A percentile compares a stretch with the other conserved stretches of the same genome.
phyloP scores from a whole-genome alignment of 2,113 vertebrate genomes.

The Pipa parva region DNA sequence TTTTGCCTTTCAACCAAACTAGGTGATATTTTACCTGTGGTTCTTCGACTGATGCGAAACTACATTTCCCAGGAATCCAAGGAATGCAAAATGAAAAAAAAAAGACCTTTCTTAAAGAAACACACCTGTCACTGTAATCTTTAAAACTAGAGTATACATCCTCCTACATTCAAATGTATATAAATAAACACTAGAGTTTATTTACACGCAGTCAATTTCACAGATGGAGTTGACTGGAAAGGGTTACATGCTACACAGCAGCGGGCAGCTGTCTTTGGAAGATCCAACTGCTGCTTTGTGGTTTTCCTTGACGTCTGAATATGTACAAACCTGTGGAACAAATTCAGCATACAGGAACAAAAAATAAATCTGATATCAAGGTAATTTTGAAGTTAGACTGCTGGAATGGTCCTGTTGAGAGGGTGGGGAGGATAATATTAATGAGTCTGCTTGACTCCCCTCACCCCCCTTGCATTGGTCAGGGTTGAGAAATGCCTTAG shows the following conservation, averaged over 20 bases:
- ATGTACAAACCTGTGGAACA: slow-evolving; percentile 34
- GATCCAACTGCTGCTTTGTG: slow-evolving; percentile 20
- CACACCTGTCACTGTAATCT: too few relatives aligned
- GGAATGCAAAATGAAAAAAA: too few relatives aligned
- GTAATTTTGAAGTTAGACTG: slow-evolving; percentile 23
- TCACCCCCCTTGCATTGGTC: slow-evolving; percentile 18
- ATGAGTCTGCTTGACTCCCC: slow-evolving; percentile 11
- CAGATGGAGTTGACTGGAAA: background rate
- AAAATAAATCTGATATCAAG: slow-evolving; percentile 41
- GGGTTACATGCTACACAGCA: background rate
- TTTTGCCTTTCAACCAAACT: too few relatives aligned
- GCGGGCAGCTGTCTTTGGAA: slow-evolving; percentile 16
- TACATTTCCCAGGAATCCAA: too few relatives aligned
- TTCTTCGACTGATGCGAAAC: too few relatives aligned
- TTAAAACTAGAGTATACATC: too few relatives aligned
- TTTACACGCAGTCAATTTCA: too few relatives aligned
- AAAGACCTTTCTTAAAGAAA: too few relatives aligned
- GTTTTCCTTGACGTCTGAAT: slow-evolving; percentile 27
- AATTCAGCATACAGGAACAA: slow-evolving; percentile 23
- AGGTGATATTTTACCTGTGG: too few relatives aligned
- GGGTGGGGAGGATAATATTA: slow-evolving; percentile 17
- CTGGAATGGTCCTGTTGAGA: slow-evolving; percentile 25
- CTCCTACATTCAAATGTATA: too few relatives aligned
- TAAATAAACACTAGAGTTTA: too few relatives aligned
- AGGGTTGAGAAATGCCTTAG: slow-evolving; percentile 24